phyloP scores from a whole-genome alignment of 2,113 vertebrate genomes.

The Charadrius vociferus region DNA sequence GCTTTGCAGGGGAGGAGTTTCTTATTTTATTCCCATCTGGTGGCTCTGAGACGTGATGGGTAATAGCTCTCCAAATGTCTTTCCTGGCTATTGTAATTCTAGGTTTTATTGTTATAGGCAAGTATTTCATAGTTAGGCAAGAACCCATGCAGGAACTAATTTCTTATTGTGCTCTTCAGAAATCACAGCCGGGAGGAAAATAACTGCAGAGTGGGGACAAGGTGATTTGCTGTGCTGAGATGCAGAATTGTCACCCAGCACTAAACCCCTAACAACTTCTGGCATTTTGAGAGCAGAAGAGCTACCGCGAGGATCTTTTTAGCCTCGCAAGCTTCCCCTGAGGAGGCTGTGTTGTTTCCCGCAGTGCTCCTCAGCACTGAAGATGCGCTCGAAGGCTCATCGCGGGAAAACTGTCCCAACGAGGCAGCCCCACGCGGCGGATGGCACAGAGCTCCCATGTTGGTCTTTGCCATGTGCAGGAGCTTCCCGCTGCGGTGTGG shows the following conservation, averaged over 20 bases:
- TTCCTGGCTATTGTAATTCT: not conserved
- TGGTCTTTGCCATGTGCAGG: not conserved
- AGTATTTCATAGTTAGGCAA: not conserved
- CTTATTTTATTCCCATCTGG: not conserved
- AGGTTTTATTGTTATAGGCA: not conserved
- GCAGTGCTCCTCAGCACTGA: not conserved
- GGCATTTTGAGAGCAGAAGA: not conserved
- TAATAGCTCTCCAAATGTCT: slow-evolving; percentile 1
- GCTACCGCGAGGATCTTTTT: not conserved
- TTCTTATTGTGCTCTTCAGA: not conserved
- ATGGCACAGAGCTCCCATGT: not conserved
- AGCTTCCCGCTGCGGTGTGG: not conserved
- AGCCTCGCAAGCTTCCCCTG: not conserved
- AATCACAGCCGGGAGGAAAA: not conserved
- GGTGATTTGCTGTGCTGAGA: not conserved
- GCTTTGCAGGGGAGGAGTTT: not conserved
- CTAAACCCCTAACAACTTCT: not conserved
- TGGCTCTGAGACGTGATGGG: not conserved
- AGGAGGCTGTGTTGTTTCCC: not conserved
- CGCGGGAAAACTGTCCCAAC: not conserved
- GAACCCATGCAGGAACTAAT: not conserved
- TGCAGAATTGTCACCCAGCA: not conserved
- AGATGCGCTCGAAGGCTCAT: not conserved
- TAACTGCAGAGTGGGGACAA: not conserved
- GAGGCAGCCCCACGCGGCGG: not conserved